Percentiles rank a stretch among this genome's conserved stretches.
phyloP scores from a whole-genome alignment of 1,140 invertebrate genomes.

The Coenobita brevimanus region DNA sequence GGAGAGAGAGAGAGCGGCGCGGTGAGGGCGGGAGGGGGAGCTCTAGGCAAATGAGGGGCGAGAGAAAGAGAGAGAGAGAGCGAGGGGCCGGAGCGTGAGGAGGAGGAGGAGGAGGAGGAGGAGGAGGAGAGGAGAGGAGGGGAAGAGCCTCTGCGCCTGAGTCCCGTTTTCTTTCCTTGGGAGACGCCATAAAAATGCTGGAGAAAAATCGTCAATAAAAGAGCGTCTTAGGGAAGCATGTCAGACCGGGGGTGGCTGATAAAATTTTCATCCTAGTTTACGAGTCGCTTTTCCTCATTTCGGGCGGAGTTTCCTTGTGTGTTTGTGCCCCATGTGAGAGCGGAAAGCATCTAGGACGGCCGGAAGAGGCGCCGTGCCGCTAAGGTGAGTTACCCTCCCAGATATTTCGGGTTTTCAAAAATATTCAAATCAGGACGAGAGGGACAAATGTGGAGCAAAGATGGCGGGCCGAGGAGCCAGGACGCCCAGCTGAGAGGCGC shows the following conservation, averaged over 20 bases:
- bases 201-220: constrained; percentile 67
- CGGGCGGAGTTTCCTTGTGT: constrained; percentile 42
- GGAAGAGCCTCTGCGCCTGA: constrained; percentile 53
- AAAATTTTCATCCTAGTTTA: constrained; percentile 66
- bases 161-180: constrained; percentile 63
- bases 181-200: constrained; percentile 66
- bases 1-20: background rate
- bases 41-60: background rate
- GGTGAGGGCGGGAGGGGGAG: background rate
- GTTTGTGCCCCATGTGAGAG: constrained; percentile 44
- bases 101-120: constrained; percentile 19
- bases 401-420: constrained; percentile 61
- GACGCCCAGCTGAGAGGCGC: constrained; percentile 61
- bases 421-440: constrained; percentile 66
- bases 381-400: constrained; percentile 47
- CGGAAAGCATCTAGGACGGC: constrained; percentile 25
- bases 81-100: constrained; percentile 50
- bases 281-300: constrained; percentile 57
- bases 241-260: constrained; percentile 64
- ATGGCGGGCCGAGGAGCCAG: constrained; percentile 60
- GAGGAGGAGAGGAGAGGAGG: constrained; percentile 33
- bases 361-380: constrained; percentile 30
- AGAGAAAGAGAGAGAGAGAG: constrained; percentile 17
- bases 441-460: constrained; percentile 66
- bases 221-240: constrained; percentile 66